Evolutionary conservation across 2,113 vertebrate genomes (phyloP).

Genomic region (Loxodonta africana): DNA sequence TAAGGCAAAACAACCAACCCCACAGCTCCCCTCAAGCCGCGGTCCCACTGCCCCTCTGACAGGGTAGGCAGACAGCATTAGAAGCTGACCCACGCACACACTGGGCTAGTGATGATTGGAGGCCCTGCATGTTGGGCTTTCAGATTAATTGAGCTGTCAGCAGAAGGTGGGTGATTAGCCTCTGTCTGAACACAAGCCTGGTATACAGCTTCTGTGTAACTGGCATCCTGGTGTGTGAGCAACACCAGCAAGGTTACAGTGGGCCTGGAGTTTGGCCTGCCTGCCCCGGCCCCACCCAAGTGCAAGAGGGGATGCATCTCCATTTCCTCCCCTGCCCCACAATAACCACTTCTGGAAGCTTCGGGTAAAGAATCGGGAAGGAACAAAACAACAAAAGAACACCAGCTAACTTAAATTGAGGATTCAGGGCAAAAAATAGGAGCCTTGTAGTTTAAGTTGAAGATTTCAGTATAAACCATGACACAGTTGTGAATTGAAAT

Average conservation of each 20-base stretch:
- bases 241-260: background rate
- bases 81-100: background rate
- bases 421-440: background rate
- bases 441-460: background rate
- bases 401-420: background rate
- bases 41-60: background rate
- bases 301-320: background rate
- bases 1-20: background rate
- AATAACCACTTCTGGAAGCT: slow-evolving; percentile 58
- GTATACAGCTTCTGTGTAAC: slow-evolving; percentile 74
- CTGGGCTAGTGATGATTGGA: background rate
- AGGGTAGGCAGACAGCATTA: background rate
- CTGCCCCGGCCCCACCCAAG: background rate
- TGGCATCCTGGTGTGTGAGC: slow-evolving; percentile 58
- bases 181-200: slow-evolving; percentile 45
- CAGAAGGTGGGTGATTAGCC: slow-evolving; percentile 25
- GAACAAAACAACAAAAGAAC: background rate
- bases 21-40: background rate
- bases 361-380: slow-evolving; percentile 55
- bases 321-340: background rate
- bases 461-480: background rate
- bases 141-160: slow-evolving; percentile 64
- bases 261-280: slow-evolving; percentile 33
- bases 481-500: background rate
- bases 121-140: slow-evolving; percentile 67